A percentile compares a stretch with the other conserved stretches of the same genome.
Conservation (phyloP, 2,797 vertebrate species). For the Cossypha caffra region DNA sequence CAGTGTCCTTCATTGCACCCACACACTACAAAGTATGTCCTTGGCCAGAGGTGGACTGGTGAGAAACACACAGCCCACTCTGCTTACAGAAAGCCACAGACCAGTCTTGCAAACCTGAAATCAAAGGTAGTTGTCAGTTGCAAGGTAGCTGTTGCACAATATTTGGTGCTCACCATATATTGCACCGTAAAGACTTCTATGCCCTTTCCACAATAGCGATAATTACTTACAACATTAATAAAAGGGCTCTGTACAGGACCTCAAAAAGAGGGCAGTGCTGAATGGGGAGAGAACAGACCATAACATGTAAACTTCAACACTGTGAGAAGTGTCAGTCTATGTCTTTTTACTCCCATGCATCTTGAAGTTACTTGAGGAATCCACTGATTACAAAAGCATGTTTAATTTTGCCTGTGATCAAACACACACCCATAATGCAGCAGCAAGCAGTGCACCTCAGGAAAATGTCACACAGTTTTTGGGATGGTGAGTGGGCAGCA, state of each 20-base stretch:
- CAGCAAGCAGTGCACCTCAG: background rate
- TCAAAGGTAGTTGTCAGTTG: background rate
- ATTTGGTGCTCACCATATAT: background rate
- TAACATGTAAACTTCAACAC: background rate
- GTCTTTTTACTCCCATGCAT: background rate
- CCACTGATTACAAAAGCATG: background rate
- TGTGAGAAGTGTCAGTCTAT: background rate
- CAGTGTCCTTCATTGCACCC: background rate
- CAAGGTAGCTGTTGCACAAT: background rate
- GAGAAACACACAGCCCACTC: background rate
- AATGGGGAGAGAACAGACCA: background rate
- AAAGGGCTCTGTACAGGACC: background rate
- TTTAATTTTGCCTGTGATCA: background rate
- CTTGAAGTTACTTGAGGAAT: background rate
- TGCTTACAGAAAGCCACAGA: background rate
- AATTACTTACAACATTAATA: background rate
- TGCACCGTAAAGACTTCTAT: background rate
- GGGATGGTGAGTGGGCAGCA: background rate
- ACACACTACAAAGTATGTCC: background rate
- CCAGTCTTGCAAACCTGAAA: background rate
- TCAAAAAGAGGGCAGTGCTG: background rate
- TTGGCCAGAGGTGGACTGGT: background rate
- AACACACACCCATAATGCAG: background rate
- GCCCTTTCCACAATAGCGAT: rapidly evolving
- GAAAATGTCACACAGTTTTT: background rate